Evolutionary conservation across 2,888 invertebrate species (phyloP).

Genomic region (Ennomos quercinarius): DNA sequence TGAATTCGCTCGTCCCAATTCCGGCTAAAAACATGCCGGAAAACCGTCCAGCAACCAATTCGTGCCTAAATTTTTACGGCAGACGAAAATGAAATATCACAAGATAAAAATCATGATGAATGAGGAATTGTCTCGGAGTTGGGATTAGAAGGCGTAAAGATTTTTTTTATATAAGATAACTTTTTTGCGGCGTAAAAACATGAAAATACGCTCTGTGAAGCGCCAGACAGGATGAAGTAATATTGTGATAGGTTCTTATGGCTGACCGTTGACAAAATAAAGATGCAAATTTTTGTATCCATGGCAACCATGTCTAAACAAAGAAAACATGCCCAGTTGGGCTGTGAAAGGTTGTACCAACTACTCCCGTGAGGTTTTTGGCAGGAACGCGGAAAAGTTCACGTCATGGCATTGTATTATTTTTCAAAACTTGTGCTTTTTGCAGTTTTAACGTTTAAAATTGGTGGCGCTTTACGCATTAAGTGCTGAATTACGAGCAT

Average conservation of each 20-base stretch:
- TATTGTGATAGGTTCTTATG: constrained; percentile 14
- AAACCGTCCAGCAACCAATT: neutral
- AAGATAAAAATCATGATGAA: constrained; percentile 36
- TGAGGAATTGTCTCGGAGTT: constrained; percentile 31
- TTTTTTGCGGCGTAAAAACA: constrained; percentile 20
- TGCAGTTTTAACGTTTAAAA: no score
- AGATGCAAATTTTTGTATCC: neutral
- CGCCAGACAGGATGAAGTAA: constrained; percentile 23
- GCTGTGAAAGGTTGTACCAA: no score
- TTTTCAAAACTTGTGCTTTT: no score
- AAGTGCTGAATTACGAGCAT: no score
- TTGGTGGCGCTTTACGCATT: no score
- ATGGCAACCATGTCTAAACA: no score
- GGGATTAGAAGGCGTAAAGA: constrained; percentile 30
- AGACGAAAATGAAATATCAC: constrained; percentile 38
- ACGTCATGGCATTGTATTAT: no score
- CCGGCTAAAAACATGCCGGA: neutral
- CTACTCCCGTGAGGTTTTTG: no score
- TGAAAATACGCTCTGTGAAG: constrained; percentile 8
- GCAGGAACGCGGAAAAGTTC: no score
- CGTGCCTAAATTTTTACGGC: constrained; percentile 25
- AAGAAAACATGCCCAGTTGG: no score
- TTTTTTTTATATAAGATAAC: constrained; percentile 27
- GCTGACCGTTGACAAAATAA: neutral
- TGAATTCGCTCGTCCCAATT: no score